Percentiles rank a stretch among this genome's conserved stretches.
Conservation (phyloP, 2,888 invertebrate genomes). For the Troides aeacus region DNA sequence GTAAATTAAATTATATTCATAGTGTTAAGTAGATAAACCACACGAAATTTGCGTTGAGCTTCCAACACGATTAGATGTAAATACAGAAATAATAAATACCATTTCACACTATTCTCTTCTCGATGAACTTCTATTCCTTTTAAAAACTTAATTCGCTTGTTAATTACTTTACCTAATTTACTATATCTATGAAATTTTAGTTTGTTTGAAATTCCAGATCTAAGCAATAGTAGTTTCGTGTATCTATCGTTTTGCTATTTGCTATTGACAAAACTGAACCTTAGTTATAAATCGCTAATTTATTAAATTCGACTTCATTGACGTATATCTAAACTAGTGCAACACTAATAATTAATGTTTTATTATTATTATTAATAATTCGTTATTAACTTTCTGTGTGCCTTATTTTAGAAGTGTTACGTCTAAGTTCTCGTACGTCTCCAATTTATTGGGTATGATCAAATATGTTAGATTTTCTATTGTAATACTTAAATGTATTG, state of each 20-base stretch:
- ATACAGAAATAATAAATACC: constrained; percentile 59
- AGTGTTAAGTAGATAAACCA: constrained; percentile 62
- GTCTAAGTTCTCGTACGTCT: constrained; percentile 37
- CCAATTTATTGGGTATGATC: constrained; percentile 31
- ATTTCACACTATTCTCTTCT: constrained; percentile 26
- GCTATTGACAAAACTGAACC: too few relatives aligned
- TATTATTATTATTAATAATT: constrained; percentile 33
- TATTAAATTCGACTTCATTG: neutral
- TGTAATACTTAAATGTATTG: constrained; percentile 28
- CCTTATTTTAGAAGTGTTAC: constrained; percentile 58
- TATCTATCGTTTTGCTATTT: too few relatives aligned
- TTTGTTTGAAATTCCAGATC: neutral
- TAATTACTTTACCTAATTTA: neutral
- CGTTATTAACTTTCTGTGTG: constrained; percentile 52
- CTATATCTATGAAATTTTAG: neutral
- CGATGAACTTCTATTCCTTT: neutral
- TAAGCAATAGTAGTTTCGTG: too few relatives aligned
- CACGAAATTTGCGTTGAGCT: constrained; percentile 80
- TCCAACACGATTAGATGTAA: constrained; percentile 81
- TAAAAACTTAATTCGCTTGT: neutral
- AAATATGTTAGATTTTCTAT: constrained; percentile 27
- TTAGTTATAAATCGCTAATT: neutral
- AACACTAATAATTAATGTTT: constrained; percentile 29
- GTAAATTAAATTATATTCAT: constrained; percentile 44
- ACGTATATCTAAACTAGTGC: neutral